phyloP scores from a whole-genome alignment of 1,140 invertebrate species.

The Liolophura sinensis region DNA sequence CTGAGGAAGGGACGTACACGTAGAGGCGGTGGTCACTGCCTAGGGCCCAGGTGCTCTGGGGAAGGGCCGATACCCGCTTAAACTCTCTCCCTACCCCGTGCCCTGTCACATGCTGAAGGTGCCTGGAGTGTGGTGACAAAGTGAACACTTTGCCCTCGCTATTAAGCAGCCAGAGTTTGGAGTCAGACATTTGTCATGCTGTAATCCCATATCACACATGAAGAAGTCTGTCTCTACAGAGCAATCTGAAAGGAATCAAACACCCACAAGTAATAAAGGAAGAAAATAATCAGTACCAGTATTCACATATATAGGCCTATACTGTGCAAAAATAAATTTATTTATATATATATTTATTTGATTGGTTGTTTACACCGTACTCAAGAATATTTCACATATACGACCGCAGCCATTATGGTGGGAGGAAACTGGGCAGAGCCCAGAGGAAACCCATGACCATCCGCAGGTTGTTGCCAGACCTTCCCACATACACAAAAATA shows the following conservation, averaged over 20 bases:
- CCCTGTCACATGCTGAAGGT: conserved; percentile 75
- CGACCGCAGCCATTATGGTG: too few relatives aligned
- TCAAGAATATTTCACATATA: too few relatives aligned
- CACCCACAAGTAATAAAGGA: too few relatives aligned
- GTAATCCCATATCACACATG: not conserved
- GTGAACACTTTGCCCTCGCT: conserved; percentile 85
- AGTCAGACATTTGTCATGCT: conserved; percentile 34
- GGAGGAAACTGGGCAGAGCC: too few relatives aligned
- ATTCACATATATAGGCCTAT: too few relatives aligned
- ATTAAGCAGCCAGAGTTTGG: conserved; percentile 76
- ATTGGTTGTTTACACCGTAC: too few relatives aligned
- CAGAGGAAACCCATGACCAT: too few relatives aligned
- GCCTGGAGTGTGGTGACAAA: conserved; percentile 74
- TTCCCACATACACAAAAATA: too few relatives aligned
- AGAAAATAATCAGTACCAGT: too few relatives aligned
- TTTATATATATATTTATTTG: too few relatives aligned
- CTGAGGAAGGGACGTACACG: conserved; percentile 83
- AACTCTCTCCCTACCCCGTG: conserved; percentile 80
- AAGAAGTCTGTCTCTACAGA: not conserved
- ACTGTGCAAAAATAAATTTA: too few relatives aligned
- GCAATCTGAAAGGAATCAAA: not conserved
- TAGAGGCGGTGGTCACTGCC: conserved; percentile 90
- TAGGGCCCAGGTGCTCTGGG: conserved; percentile 86
- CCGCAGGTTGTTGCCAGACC: too few relatives aligned
- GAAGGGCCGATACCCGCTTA: conserved; percentile 79